Evolutionary conservation across 1,140 invertebrate species (phyloP).

Genomic region (Whitmania pigra): DNA sequence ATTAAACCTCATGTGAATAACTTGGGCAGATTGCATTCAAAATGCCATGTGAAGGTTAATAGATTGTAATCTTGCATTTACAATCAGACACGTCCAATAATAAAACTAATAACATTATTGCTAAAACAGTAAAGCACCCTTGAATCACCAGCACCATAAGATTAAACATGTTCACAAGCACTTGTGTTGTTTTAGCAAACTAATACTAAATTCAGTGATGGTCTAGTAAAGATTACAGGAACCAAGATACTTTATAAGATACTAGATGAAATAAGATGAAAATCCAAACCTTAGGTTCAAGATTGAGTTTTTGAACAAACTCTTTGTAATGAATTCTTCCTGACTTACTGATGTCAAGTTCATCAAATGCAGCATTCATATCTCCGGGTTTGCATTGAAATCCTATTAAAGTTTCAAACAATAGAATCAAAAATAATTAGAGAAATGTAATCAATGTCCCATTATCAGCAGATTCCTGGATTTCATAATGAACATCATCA

Average conservation of each 20-base stretch:
- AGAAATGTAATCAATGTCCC: neutral
- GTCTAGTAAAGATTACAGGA: too few relatives aligned
- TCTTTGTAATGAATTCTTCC: conserved; percentile 95
- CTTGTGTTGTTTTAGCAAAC: too few relatives aligned
- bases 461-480: neutral
- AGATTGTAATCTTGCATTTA: neutral
- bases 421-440: neutral
- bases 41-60: neutral
- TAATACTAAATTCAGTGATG: too few relatives aligned
- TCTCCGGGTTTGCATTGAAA: conserved; percentile 91
- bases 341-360: conserved; percentile 84
- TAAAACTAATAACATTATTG: too few relatives aligned
- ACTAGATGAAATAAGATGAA: neutral
- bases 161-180: too few relatives aligned
- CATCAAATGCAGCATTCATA: conserved; percentile 93
- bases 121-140: too few relatives aligned
- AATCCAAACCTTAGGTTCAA: conserved; percentile 65
- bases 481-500: neutral
- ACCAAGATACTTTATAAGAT: neutral
- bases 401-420: conserved; percentile 50
- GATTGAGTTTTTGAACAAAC: conserved; percentile 88
- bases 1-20: neutral
- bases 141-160: too few relatives aligned
- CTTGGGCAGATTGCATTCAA: neutral
- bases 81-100: neutral